Conservation (phyloP, 2,797 vertebrate species). For the Danionella dracula region DNA sequence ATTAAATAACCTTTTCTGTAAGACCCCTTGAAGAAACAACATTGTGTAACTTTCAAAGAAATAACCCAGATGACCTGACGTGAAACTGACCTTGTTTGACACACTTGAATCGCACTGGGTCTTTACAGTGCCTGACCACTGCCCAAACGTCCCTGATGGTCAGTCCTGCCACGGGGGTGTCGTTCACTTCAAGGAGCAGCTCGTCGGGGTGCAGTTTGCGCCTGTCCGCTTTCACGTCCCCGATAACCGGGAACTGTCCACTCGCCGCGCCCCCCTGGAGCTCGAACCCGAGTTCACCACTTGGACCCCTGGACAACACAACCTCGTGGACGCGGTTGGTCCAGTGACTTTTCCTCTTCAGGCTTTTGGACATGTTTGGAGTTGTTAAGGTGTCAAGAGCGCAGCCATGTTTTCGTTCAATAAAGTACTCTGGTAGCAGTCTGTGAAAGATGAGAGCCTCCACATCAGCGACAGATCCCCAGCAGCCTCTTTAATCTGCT, state of each 20-base stretch:
- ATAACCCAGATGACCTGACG: neutral
- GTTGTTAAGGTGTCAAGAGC: neutral
- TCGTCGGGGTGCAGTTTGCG: constrained; percentile 70
- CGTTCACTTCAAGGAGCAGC: constrained; percentile 93
- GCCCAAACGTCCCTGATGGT: constrained; percentile 94
- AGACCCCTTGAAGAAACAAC: neutral
- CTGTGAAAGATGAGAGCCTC: constrained; percentile 46
- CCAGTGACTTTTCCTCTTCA: constrained; percentile 97
- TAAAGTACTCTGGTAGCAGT: constrained; percentile 45
- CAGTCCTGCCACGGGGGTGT: constrained; percentile 92
- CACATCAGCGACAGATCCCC: constrained; percentile 58
- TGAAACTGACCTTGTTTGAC: constrained; percentile 85
- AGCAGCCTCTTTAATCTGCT: constrained; percentile 63
- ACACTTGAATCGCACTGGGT: constrained; percentile 92
- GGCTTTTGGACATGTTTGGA: constrained; percentile 90
- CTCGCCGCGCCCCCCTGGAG: constrained; percentile 91
- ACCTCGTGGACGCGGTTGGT: constrained; percentile 94
- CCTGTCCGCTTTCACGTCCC: constrained; percentile 79
- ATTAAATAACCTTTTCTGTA: too few relatives aligned
- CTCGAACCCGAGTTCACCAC: constrained; percentile 85
- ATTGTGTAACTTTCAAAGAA: neutral
- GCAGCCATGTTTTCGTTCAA: constrained; percentile 15
- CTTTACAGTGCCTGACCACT: constrained; percentile 91
- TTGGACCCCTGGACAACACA: constrained; percentile 78
- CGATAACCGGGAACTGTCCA: constrained; percentile 91